A percentile compares a stretch with the other conserved stretches of the same genome.
Evolutionary conservation across 2,113 vertebrate species (phyloP).

Genomic region (Calyptommatus sinebrachiatus): DNA sequence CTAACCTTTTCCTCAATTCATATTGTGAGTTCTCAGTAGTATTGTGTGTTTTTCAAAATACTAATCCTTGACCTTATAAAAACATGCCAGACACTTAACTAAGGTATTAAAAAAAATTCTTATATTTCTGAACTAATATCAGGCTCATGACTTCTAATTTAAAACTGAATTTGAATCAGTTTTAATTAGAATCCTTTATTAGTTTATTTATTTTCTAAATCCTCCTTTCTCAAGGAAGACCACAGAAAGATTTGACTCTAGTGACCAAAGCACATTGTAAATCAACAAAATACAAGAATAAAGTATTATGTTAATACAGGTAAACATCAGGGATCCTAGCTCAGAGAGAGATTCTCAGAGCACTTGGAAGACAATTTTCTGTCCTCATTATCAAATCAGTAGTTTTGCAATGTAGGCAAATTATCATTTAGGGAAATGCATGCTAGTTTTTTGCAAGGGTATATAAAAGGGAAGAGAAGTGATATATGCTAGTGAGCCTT

Average conservation of each 20-base stretch:
- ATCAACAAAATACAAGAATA: too few relatives aligned
- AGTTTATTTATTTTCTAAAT: too few relatives aligned
- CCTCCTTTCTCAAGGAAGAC: too few relatives aligned
- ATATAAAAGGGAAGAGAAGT: too few relatives aligned
- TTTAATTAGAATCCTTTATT: too few relatives aligned
- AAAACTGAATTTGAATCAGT: neutral
- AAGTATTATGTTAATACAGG: too few relatives aligned
- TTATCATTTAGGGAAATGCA: constrained; percentile 1
- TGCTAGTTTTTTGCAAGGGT: neutral
- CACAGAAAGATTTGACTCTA: too few relatives aligned
- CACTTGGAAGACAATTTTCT: neutral
- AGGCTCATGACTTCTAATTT: neutral
- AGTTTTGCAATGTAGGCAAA: neutral
- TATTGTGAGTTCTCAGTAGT: neutral
- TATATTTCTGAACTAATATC: neutral
- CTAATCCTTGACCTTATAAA: neutral
- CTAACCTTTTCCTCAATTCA: neutral
- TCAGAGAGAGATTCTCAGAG: too few relatives aligned
- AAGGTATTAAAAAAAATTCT: neutral
- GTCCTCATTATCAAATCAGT: neutral
- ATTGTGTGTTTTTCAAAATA: neutral
- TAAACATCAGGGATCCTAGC: too few relatives aligned
- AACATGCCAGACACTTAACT: neutral
- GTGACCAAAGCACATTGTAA: too few relatives aligned
- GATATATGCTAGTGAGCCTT: too few relatives aligned